Conservation (phyloP, 2,113 vertebrate species). For the Gallinago jamesoni region DNA sequence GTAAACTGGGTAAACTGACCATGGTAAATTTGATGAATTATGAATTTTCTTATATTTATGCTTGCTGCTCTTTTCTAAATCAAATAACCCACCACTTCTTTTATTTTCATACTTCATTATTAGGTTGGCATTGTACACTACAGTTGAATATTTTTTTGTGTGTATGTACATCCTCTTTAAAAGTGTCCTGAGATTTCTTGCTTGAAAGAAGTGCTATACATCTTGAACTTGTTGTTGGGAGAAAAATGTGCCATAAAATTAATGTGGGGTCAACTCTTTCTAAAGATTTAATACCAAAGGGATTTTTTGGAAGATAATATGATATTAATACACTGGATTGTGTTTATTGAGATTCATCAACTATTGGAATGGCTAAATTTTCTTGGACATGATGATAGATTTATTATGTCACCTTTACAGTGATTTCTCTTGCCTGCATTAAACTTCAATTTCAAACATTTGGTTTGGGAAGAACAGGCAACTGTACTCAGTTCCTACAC, state of each 20-base stretch:
- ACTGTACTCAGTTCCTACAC: not conserved
- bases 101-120: not conserved
- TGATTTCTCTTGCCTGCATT: not conserved
- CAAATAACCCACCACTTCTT: not conserved
- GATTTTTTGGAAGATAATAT: not conserved
- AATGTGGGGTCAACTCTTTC: not conserved
- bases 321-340: not conserved
- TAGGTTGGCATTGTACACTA: not conserved
- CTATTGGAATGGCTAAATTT: not conserved
- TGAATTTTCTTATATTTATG: not conserved
- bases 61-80: not conserved
- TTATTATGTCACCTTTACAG: not conserved
- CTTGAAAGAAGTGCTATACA: not conserved
- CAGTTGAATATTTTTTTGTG: not conserved
- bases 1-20: not conserved
- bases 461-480: not conserved
- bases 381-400: not conserved
- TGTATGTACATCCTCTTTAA: not conserved
- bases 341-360: not conserved
- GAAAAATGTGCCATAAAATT: not conserved
- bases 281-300: not conserved
- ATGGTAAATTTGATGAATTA: not conserved
- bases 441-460: not conserved
- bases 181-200: not conserved
- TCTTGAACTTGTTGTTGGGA: constrained; percentile 5